phyloP scores from a whole-genome alignment of 1,140 invertebrate species.

The Drosophila auraria region DNA sequence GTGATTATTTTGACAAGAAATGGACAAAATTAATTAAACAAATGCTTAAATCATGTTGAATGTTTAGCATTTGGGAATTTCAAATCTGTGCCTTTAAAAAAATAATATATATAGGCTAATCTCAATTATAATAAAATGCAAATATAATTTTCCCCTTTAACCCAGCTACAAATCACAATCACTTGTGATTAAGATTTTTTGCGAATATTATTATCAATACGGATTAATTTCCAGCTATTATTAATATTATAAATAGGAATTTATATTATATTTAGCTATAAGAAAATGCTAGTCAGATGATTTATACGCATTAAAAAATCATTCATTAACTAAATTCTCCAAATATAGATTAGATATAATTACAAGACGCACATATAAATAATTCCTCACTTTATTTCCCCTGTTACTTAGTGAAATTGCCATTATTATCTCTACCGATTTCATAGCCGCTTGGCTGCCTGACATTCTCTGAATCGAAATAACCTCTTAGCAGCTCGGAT shows the following conservation, averaged over 20 bases:
- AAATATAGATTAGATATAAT: neutral
- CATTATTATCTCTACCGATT: conserved; percentile 2
- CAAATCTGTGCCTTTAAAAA: too few relatives aligned
- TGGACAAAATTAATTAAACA: too few relatives aligned
- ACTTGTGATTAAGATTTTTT: neutral
- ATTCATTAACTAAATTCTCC: neutral
- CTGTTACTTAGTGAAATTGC: neutral
- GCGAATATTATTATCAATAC: neutral
- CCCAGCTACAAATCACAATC: neutral
- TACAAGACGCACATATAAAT: neutral
- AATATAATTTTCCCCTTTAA: neutral
- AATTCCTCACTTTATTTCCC: neutral
- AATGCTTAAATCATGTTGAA: neutral
- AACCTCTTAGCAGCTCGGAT: neutral
- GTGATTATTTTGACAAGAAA: too few relatives aligned
- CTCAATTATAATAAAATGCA: neutral
- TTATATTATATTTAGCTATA: too few relatives aligned
- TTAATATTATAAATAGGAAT: neutral
- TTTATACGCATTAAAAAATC: neutral
- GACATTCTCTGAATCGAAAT: neutral
- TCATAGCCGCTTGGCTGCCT: neutral
- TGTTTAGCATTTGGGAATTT: too few relatives aligned
- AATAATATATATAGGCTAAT: too few relatives aligned
- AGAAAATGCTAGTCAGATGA: neutral
- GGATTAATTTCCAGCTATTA: neutral